A percentile compares a stretch with the other conserved stretches of the same genome.
These are phyloP conservation scores for Misgurnus anguillicaudatus DNA, from an alignment of 2,113 vertebrate species.

Conservation along the genomic window DNA sequence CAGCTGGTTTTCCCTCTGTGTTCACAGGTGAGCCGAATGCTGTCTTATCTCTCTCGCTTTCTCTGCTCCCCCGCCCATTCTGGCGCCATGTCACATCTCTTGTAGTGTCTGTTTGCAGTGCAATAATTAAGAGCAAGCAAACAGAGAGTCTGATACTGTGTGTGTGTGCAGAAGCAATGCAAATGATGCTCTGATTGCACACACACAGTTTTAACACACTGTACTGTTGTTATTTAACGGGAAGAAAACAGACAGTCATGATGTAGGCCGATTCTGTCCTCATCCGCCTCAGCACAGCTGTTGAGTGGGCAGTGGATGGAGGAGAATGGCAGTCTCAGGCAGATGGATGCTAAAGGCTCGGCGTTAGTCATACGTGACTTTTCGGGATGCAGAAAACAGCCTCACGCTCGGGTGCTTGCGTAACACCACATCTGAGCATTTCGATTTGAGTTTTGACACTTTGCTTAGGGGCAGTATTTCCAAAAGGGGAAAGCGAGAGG, in stretches of 20 bases:
- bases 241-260: slow-evolving; percentile 25
- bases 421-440: slow-evolving; percentile 49
- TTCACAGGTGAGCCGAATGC: slow-evolving; percentile 27
- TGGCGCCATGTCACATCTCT: slow-evolving; percentile 20
- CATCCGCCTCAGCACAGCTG: slow-evolving; percentile 50
- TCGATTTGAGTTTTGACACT: slow-evolving; percentile 42
- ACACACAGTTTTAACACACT: background rate
- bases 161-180: background rate
- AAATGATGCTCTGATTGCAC: slow-evolving; percentile 24
- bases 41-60: background rate
- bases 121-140: slow-evolving; percentile 38
- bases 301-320: slow-evolving; percentile 56
- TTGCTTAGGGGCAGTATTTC: slow-evolving; percentile 13
- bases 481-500: slow-evolving; percentile 1
- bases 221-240: slow-evolving; percentile 10
- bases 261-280: slow-evolving; percentile 17
- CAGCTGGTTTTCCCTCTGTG: slow-evolving; percentile 41
- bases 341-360: slow-evolving; percentile 55
- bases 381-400: slow-evolving; percentile 41
- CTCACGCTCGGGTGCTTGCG: slow-evolving; percentile 45
- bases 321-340: slow-evolving; percentile 35
- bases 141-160: slow-evolving; percentile 18
- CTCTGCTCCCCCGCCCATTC: slow-evolving; percentile 18
- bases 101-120: slow-evolving; percentile 10
- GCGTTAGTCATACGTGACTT: slow-evolving; percentile 58